Evolutionary conservation across 1,140 invertebrate genomes (phyloP), one percentile per base, ranked within the genome.

Genomic region (Sipha flava): DNA sequence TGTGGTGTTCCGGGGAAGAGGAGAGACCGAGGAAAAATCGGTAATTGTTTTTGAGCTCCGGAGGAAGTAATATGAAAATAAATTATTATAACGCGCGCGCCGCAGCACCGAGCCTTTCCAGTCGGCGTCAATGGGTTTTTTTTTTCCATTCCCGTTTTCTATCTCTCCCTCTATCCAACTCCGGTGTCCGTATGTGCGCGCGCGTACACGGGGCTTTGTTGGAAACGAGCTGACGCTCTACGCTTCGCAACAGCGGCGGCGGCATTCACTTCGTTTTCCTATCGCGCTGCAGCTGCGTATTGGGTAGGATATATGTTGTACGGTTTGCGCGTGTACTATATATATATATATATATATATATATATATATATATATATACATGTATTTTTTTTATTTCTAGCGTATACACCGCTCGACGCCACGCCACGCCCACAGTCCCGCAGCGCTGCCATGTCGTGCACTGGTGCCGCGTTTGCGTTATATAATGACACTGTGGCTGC

Each of bases 191-290:
- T 31, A 5, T 47, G 66, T 47, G 23, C n/a, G 21, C 43, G 40
- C 23, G 2, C 10, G 47, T n/a, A 49, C 47, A 4, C 5, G 37
- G 21, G 66, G 66, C 66, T 70, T 70, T 70, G 66, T 70, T 70
- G 66, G 23, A 43, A 68, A 70, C 40, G 62, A 70, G 66, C 66
- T 6, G 37, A 4, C 4, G 37, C 4, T 70, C 26, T 70, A 70
- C 54, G 66, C 66, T 47, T 70, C 43, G 40, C 66, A 70, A 70
- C 66, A 47, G 23, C 66, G 34, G 49, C 52, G 45, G 73, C 49
- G 52, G 73, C 47, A 77, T 77, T 77, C 73, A 77, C 73, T 52
- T 77, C 73, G 73, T 57, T 66, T 40, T 77, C 73, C 73, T 77
- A 77, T 57, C 49, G 47, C 72, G 21, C 47, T 12, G 73, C 73